A percentile compares a stretch with the other conserved stretches of the same genome.
phyloP scores from a whole-genome alignment of 2,888 invertebrate genomes.

The Stenolophus ochropezus region DNA sequence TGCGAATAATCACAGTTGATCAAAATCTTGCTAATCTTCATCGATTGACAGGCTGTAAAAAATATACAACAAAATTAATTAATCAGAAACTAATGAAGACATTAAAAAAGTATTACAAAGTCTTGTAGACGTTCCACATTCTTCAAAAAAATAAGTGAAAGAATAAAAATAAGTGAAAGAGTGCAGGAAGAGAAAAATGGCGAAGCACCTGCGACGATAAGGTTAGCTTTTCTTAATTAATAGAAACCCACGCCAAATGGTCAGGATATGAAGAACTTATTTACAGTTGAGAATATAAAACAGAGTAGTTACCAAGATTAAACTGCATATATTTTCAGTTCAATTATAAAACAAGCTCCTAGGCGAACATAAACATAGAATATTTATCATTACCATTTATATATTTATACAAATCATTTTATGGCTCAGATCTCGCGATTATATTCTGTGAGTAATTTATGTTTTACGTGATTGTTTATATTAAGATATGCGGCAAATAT shows the following conservation, averaged over 20 bases:
- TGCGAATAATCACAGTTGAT: neutral
- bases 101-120: slow-evolving; percentile 54
- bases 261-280: slow-evolving; percentile 9
- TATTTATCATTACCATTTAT: slow-evolving; percentile 9
- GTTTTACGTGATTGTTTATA: neutral
- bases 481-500: neutral
- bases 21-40: slow-evolving; percentile 43
- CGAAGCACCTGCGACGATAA: slow-evolving; percentile 47
- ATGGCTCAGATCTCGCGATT: neutral
- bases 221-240: slow-evolving; percentile 47
- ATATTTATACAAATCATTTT: neutral
- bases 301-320: slow-evolving; percentile 4
- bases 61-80: slow-evolving; percentile 53
- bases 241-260: slow-evolving; percentile 54
- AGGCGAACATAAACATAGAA: slow-evolving; percentile 23
- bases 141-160: slow-evolving; percentile 56
- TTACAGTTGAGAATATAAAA: slow-evolving; percentile 20
- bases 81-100: slow-evolving; percentile 57
- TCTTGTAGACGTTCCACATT: slow-evolving; percentile 50
- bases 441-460: neutral
- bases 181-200: slow-evolving; percentile 32
- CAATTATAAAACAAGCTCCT: slow-evolving; percentile 15
- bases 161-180: slow-evolving; percentile 35
- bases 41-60: slow-evolving; percentile 39
- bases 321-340: slow-evolving; percentile 3